Evolutionary conservation across 2,888 invertebrate species (phyloP).

Genomic region (Phaedon cochleariae): DNA sequence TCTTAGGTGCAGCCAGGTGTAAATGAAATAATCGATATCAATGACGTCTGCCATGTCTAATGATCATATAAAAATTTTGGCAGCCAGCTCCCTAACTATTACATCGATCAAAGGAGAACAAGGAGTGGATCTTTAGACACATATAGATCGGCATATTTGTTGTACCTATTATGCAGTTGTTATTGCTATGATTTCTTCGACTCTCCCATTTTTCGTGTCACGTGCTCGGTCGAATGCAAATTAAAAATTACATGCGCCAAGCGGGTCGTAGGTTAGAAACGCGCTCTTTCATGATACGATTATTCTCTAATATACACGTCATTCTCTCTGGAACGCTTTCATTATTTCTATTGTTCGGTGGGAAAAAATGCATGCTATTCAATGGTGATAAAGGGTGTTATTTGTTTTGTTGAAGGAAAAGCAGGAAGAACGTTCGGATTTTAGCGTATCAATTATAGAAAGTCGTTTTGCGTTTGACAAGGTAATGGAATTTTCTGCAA

Average conservation of each 20-base stretch:
- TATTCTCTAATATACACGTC: slow-evolving; percentile 25
- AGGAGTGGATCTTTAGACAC: too few species aligned
- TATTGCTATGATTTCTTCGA: neutral
- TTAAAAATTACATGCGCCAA: slow-evolving; percentile 24
- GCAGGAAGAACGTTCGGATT: neutral
- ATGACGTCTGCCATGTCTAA: too few species aligned
- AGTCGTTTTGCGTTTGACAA: neutral
- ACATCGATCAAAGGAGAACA: too few species aligned
- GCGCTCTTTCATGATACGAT: slow-evolving; percentile 48
- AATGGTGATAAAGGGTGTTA: neutral
- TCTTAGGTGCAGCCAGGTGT: too few species aligned
- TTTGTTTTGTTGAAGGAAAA: neutral
- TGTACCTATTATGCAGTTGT: neutral
- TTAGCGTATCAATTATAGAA: neutral
- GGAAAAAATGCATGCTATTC: neutral
- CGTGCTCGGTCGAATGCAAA: neutral
- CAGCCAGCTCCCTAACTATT: too few species aligned
- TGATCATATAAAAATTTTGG: too few species aligned
- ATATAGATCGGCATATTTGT: neutral
- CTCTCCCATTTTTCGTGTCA: neutral
- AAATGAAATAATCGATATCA: too few species aligned
- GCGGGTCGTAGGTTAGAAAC: slow-evolving; percentile 38
- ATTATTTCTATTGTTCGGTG: neutral
- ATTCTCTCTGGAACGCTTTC: neutral
- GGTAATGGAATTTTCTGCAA: neutral